Base-by-base conservation (phyloP, 2,888 invertebrate species). In the Salpingus planirostris region DNA sequence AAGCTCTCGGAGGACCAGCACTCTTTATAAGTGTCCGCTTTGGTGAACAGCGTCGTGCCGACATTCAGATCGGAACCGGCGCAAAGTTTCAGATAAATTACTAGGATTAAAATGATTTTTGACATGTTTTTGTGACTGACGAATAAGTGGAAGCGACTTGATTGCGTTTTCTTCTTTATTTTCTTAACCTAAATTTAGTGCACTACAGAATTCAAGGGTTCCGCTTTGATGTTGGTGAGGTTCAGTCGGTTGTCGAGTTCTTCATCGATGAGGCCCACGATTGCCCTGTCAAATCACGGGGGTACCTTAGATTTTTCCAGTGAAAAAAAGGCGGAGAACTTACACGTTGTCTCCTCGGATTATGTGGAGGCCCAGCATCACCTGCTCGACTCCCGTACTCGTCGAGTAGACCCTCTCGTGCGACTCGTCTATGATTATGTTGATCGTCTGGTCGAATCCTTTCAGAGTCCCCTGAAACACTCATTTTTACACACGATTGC, bases 391-490 rank as follows among this genome's bases (percentile, higher is more conserved):
- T 15, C 97, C 97, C 47, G 85, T 76, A 1, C 83, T 78, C 6
- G 85, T 80, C 27, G 92, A 95, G 66, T 91, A 98, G n/a, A 98
- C 95, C 53, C 98, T 72, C 65, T 99, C 98, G 59, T 96, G 95
- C 18, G 95, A 93, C 65, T 98, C 97, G 59, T 97, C 96, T 43
- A 98, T 69, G 52, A 98, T 95, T 44, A 99, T 74, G 62, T 99
- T 98, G 46, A 97, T 92, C n/a, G 96, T 92, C 67, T 98, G 98
- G 67, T 98, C 98, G 66, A 95, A 98, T 15, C 98, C 98, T 65
- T 96, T 96, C 41, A 99, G 65, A 0, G 92, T 91, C 25, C 98
- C 98, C 83, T 84, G 8, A 18, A 18, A 18, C 18, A 18, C 5
- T 5, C 5, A 18, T 6, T 5, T 8, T 5, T 18, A 18, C 5